Base-by-base conservation (phyloP, 2,797 vertebrate species). In the Rhinella marina region DNA sequence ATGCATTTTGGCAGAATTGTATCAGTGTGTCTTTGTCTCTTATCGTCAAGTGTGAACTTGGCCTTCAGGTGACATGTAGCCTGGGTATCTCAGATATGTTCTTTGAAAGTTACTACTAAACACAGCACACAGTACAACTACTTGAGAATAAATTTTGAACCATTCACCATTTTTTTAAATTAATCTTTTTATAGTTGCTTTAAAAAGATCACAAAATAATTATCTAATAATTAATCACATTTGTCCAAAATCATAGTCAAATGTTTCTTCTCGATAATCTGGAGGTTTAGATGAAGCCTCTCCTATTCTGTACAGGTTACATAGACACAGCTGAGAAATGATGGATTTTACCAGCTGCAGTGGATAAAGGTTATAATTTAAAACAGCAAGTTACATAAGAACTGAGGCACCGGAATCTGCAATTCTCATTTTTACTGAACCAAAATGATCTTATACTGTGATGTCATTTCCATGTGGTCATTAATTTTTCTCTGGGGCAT, bases 401-500 rank as follows among this genome's bases (percentile, higher is more conserved):
- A 29, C 48, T 84, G 48, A 73, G 48, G 68, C 27, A 59, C 66
- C 19, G 12, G 70, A 52, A 59, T 84, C 48, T 73, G 52, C 52
- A 68, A 70, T 68, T 68, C 8, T 25, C 21, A 54, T 70, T 68
- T 68, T 2, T 32, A 82, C 4, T 2, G 23, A 68, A 82, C 81
- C 41, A 82, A 68, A 82, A 54, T 68, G 48, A 82, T 50, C 41
- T 50, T 27, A 54, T 25, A 68, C n/a, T 27, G 29, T 82, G 81
- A 82, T 52, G 59, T 82, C 81, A 82, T 66, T 82, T 68, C 81
- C 61, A 82, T 48, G 32, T 66, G 41, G 52, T 68, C 12, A 27
- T 82, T 23, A 27, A 27, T 50, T 82, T 64, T 32, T 25, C 41
- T 64, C 62, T 48, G 23, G 32, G 41, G 5, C 3, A 12, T 12